Conservation (phyloP, 2,113 vertebrate genomes). For the Maccullochella peelii region DNA sequence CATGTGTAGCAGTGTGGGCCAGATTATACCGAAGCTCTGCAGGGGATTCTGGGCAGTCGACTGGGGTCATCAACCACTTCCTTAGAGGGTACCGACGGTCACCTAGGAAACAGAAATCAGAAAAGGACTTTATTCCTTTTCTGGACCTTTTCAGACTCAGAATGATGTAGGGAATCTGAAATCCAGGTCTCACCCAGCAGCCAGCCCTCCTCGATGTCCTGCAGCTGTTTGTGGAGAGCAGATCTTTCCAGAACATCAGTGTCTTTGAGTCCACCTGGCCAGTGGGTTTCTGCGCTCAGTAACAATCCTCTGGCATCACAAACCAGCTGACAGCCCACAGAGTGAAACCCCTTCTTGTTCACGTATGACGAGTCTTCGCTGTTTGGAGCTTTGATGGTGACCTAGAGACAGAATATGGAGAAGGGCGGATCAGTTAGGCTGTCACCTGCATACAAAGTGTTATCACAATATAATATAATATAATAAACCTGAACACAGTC, state of each 20-base stretch:
- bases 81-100: constrained; percentile 89
- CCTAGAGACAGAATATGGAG: constrained; percentile 66
- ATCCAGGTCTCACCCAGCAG: constrained; percentile 88
- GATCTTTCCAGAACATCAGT: constrained; percentile 88
- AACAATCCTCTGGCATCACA: constrained; percentile 92
- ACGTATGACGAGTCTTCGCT: constrained; percentile 94
- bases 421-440: background rate
- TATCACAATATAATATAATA: background rate
- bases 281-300: constrained; percentile 92
- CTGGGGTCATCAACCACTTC: constrained; percentile 94
- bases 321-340: constrained; percentile 93
- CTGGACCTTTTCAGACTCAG: background rate
- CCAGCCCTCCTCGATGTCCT: constrained; percentile 88
- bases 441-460: background rate
- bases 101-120: constrained; percentile 77
- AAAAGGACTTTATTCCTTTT: background rate
- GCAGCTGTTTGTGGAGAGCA: constrained; percentile 83
- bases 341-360: constrained; percentile 95
- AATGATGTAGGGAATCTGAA: background rate
- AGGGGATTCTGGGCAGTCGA: constrained; percentile 88
- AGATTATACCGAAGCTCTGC: constrained; percentile 92
- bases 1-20: constrained; percentile 90
- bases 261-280: constrained; percentile 91
- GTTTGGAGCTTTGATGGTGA: constrained; percentile 96
- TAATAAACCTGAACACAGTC: constrained; percentile 87